Base-by-base conservation (phyloP, 2,113 vertebrate genomes). In the Epinephelus moara region DNA sequence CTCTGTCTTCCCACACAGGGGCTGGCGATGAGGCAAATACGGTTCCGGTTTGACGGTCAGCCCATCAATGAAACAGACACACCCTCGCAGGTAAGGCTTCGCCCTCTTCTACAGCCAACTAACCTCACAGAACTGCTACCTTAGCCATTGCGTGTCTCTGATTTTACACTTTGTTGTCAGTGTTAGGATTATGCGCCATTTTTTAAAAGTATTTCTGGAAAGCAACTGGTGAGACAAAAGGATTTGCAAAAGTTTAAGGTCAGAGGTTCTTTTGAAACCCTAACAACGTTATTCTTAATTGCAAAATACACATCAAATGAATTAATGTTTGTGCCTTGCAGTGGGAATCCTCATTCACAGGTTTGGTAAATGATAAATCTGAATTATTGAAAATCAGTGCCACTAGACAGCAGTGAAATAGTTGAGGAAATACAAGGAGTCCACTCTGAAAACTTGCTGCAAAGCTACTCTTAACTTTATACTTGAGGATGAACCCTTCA, bases 61-160 rank as follows among this genome's bases (percentile, higher is more conserved):
- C 98, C 98, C 87, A 99, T 99, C 93, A 99, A 99, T 93, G 98
- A 99, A 95, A 97, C 97, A 88, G 98, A 99, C 89, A 99, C 98
- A 89, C 98, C 98, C 88, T 97, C 97, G 93, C 98, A 99, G 97
- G 98, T 99, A 97, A 81, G 45, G 1, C 4, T 12, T 45, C 52
- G 49, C 1, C 7, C 6, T 10, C 2, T 21, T 19, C 15, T 42
- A 52, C 14, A 53, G 2, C 3, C 2, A 19, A 18, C 55, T 7
- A 57, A n/a, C 3, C 1, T 70, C 10, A 53, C 7, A 25, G 25
- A 15, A 14, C 25, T 55, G 27, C 12, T 42, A n/a, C 11, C 18
- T 11, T 40, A 1, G 13, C 30, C 7, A 25, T 18, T 56, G 12
- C 11, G 6, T 50, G 2, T 55, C 18, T 14, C 1, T 14, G 15